Base-by-base conservation (phyloP, 2,888 invertebrate genomes). In the Chrysolina haemoptera region DNA sequence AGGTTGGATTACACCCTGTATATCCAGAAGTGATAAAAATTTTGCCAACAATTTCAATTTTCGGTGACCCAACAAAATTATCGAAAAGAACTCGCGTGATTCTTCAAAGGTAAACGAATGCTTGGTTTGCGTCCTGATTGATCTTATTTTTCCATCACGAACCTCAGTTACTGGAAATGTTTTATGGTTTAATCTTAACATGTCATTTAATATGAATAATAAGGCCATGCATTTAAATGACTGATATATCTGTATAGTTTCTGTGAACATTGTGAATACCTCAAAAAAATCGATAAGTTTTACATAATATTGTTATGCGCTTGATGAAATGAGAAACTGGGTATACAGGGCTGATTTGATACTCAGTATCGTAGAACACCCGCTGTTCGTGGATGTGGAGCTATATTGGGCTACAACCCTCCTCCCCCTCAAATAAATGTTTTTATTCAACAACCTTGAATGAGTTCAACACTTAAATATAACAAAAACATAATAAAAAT, bases 191-290 rank as follows among this genome's bases (percentile, higher is more conserved):
- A 81, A 81, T 80, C 82, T 82, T 63, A 81, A 78, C 80, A 79
- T 82, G 82, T 82, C 82, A 81, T 82, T 80, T 76, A 71, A 76
- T 78, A 76, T 82, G 80, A 80, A 80, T 80, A 81, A 81, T 80
- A 81, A 81, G 81, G 80, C 80, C 81, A 78, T 80, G 81, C 77
- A 71, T 74, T 67, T 40, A 18, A 67, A 40, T 67, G 63, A 67
- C 41, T 67, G 62, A 63, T 71, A 65, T 71, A 62, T 71, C 67
- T 59, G 46, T 64, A 68, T 27, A 67, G 62, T 65, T 50, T 55
- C 66, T 48, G 9, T 3, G 22, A 16, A 67, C 62, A 67, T 62
- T 67, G 55, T 70, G 68, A 63, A 62, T 63, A 18, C 59, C 64
- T 73, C 68, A 69, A 65, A 18, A 18, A n/a, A 11, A 9, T 70